Conservation (phyloP, 1,140 invertebrate genomes). For the Fopius arisanus region DNA sequence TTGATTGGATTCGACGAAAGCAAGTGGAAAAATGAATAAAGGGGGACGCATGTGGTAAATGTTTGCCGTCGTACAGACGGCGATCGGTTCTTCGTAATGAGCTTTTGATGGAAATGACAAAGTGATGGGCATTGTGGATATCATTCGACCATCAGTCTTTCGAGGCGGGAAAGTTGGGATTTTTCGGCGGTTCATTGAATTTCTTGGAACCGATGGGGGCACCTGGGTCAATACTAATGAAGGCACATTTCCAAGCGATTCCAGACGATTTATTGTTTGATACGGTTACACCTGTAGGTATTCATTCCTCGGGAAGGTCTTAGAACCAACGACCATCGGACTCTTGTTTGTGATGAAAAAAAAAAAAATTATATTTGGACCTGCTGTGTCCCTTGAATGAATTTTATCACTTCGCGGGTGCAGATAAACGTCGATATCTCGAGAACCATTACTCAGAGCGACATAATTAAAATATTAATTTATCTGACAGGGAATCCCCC, state of each 20-base stretch:
- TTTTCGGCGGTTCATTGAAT: conserved; percentile 23
- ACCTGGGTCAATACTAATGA: conserved; percentile 16
- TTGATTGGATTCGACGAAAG: too few relatives aligned
- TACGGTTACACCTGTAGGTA: neutral
- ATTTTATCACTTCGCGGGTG: too few relatives aligned
- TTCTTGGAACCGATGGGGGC: conserved; percentile 12
- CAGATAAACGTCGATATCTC: too few relatives aligned
- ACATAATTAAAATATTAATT: too few relatives aligned
- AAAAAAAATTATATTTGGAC: too few relatives aligned
- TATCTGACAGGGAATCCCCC: too few relatives aligned
- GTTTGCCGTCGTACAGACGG: neutral
- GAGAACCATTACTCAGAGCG: too few relatives aligned
- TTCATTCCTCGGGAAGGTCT: too few relatives aligned
- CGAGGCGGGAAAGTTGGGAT: neutral
- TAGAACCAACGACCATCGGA: too few relatives aligned
- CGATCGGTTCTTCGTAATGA: conserved; percentile 18
- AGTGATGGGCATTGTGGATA: neutral
- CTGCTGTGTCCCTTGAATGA: too few relatives aligned
- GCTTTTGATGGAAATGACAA: neutral
- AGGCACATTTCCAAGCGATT: neutral
- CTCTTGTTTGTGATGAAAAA: too few relatives aligned
- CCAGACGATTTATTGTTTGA: neutral
- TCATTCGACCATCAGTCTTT: neutral
- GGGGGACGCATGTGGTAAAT: neutral
- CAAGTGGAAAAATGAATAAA: neutral